phyloP scores from a whole-genome alignment of 2,888 invertebrate genomes.

The Aromia moschata region DNA sequence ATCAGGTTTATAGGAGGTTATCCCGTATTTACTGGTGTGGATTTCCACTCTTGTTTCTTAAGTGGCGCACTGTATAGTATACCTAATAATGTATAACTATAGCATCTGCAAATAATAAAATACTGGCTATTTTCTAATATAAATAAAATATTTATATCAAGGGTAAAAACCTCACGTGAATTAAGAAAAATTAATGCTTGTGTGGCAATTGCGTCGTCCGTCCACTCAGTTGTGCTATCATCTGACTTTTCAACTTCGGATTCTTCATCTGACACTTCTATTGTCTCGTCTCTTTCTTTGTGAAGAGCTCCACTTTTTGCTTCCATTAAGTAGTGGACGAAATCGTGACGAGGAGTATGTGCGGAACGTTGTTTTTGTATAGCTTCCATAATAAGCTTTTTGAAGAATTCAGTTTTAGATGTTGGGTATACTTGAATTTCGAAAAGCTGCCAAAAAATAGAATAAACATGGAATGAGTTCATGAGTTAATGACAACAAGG shows the following conservation, averaged over 20 bases:
- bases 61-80: too few species aligned
- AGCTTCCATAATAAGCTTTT: slow-evolving; percentile 12
- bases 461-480: background rate
- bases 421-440: slow-evolving; percentile 5
- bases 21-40: too few species aligned
- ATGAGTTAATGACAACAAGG: too few species aligned
- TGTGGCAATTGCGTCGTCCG: slow-evolving; percentile 66
- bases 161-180: slow-evolving; percentile 7
- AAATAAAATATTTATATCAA: too few species aligned
- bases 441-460: slow-evolving; percentile 1
- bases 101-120: too few species aligned
- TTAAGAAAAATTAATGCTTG: slow-evolving; percentile 59
- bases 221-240: slow-evolving; percentile 17
- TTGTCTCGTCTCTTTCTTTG: background rate
- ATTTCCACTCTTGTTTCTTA: too few species aligned
- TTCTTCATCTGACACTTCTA: background rate
- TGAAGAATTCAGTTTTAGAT: slow-evolving; percentile 10
- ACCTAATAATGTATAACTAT: too few species aligned
- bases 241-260: slow-evolving; percentile 45
- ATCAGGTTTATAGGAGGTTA: too few species aligned
- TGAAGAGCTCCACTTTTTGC: background rate
- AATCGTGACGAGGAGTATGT: slow-evolving; percentile 12
- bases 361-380: slow-evolving; percentile 38
- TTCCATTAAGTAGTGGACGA: background rate
- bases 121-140: too few species aligned